Conservation (phyloP, 2,888 invertebrate genomes). For the Lasioglossum marginatum region DNA sequence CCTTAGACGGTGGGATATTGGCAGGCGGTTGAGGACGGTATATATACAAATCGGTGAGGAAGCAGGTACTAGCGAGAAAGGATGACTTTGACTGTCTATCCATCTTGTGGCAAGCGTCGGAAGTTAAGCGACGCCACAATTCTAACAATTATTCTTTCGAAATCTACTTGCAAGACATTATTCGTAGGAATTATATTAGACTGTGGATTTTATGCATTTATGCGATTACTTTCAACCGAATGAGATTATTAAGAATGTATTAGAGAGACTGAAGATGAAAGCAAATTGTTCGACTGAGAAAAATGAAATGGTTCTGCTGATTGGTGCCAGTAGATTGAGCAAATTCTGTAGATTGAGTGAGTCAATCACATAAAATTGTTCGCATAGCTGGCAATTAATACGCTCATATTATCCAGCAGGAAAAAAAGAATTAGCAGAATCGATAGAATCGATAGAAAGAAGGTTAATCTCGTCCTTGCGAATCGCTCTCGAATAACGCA, state of each 20-base stretch:
- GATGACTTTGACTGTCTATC: no score
- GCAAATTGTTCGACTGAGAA: neutral
- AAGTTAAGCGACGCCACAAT: no score
- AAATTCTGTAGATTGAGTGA: neutral
- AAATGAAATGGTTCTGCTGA: neutral
- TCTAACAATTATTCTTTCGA: neutral
- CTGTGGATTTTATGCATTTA: neutral
- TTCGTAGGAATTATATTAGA: neutral
- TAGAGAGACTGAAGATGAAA: neutral
- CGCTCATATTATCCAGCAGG: neutral
- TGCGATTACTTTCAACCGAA: neutral
- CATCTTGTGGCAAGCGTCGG: no score
- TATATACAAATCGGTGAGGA: no score
- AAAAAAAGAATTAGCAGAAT: neutral
- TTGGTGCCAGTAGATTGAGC: neutral
- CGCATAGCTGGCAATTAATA: neutral
- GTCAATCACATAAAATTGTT: neutral
- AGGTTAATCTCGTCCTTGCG: conserved; percentile 32
- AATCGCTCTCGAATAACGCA: conserved; percentile 40
- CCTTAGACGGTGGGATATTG: no score
- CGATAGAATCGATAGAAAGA: neutral
- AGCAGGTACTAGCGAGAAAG: no score
- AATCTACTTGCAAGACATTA: neutral
- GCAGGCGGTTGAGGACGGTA: no score
- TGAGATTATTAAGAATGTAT: neutral